A percentile compares a stretch with the other conserved stretches of the same genome.
Conservation (phyloP, 2,888 invertebrate species). For the Sphaerophoria taeniata region DNA sequence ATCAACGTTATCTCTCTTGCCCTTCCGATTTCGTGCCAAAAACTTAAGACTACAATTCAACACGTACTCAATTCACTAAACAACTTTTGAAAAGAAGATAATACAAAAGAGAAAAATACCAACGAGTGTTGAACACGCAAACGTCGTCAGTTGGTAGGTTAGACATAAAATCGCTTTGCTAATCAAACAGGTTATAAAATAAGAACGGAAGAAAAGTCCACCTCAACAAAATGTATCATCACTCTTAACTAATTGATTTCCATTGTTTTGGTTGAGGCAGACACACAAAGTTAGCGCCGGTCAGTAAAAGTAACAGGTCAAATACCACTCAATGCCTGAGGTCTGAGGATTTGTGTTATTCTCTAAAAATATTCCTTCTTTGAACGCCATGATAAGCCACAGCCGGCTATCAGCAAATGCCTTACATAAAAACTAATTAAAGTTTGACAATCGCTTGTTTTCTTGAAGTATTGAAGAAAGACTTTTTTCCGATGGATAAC, state of each 20-base stretch:
- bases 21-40: conserved; percentile 10
- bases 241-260: conserved; percentile 73
- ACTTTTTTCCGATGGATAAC: background rate
- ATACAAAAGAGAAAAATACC: conserved; percentile 17
- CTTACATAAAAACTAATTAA: conserved; percentile 70
- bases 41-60: background rate
- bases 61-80: conserved; percentile 23
- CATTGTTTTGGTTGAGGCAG: conserved; percentile 61
- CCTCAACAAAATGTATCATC: conserved; percentile 54
- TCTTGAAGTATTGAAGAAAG: conserved; percentile 27
- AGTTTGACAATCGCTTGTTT: conserved; percentile 66
- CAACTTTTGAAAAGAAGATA: conserved; percentile 59
- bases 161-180: too few relatives aligned
- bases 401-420: conserved; percentile 62
- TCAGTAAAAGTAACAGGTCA: background rate
- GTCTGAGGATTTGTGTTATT: conserved; percentile 14
- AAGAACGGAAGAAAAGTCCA: conserved; percentile 50
- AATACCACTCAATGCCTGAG: background rate
- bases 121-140: conserved; percentile 31
- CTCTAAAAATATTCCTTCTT: background rate
- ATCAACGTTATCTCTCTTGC: conserved; percentile 45
- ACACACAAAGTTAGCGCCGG: conserved; percentile 52
- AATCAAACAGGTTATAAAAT: conserved; percentile 58
- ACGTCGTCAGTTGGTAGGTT: background rate
- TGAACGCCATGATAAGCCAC: conserved; percentile 69